phyloP scores from a whole-genome alignment of 2,888 invertebrate genomes.

The Anoplius nigerrimus region DNA sequence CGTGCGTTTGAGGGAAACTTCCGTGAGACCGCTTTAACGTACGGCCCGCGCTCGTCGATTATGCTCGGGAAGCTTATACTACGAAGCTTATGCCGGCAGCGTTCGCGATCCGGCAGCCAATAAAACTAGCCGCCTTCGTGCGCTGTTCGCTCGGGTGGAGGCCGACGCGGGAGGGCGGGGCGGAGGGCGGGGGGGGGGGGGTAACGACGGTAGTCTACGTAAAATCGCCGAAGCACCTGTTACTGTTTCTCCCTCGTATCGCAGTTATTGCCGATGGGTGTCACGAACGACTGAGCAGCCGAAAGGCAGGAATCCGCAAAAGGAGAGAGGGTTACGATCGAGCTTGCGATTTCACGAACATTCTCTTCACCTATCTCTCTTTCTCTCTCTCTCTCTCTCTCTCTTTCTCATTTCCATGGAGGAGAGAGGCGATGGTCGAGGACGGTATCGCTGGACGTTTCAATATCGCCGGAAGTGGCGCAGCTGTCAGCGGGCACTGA shows the following conservation, averaged over 20 bases:
- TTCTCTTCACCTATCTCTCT: neutral
- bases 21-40: too few relatives aligned
- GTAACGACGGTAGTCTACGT: neutral
- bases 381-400: neutral
- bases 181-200: too few relatives aligned
- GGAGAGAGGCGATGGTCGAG: neutral
- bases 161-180: too few relatives aligned
- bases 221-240: constrained; percentile 25
- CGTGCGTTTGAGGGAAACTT: too few relatives aligned
- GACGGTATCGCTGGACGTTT: constrained; percentile 4
- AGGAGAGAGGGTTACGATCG: neutral
- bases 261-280: neutral
- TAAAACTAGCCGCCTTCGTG: too few relatives aligned
- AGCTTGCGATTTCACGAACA: neutral
- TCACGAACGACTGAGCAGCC: neutral
- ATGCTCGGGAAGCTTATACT: too few relatives aligned
- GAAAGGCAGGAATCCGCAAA: too few relatives aligned
- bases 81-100: too few relatives aligned
- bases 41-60: too few relatives aligned
- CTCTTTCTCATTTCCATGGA: neutral
- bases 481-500: constrained; percentile 15
- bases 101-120: too few relatives aligned
- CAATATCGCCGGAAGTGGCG: constrained; percentile 14
- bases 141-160: too few relatives aligned
- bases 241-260: constrained; percentile 11